phyloP scores from a whole-genome alignment of 2,797 vertebrate species.

The Sus cebifrons region DNA sequence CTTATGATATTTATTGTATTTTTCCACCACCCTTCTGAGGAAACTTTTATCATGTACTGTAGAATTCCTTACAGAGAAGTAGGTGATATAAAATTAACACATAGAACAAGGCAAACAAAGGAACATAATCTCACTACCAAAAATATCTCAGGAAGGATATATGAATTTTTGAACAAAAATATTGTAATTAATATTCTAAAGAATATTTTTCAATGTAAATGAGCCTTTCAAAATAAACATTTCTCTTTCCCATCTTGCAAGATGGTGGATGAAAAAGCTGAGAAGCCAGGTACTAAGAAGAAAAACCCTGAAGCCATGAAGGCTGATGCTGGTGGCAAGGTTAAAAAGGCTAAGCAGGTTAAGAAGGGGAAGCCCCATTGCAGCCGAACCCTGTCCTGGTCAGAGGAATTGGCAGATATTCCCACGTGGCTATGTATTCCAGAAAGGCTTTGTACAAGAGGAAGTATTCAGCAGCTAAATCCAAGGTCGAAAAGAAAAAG shows the following conservation, averaged over 20 bases:
- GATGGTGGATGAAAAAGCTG: too few species aligned
- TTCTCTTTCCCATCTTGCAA: not conserved
- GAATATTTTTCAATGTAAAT: conserved; percentile 39
- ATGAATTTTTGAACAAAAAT: conserved; percentile 18
- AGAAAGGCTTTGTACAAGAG: too few species aligned
- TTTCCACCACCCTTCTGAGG: not conserved
- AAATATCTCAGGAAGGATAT: conserved; percentile 2
- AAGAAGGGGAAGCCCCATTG: too few species aligned
- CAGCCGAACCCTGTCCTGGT: too few species aligned
- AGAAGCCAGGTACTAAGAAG: too few species aligned
- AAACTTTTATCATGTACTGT: not conserved
- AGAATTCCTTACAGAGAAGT: not conserved
- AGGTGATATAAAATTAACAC: conserved; percentile 40
- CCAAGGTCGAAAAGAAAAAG: too few species aligned
- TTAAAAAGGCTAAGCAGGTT: too few species aligned
- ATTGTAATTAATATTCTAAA: conserved; percentile 53
- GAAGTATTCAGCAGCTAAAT: too few species aligned
- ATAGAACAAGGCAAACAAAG: not conserved
- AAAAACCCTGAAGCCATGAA: too few species aligned
- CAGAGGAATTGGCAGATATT: too few species aligned
- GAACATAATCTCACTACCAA: not conserved
- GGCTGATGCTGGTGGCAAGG: too few species aligned
- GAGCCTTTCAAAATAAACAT: not conserved
- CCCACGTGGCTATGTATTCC: too few species aligned
- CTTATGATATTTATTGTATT: conserved; percentile 60